phyloP scores from a whole-genome alignment of 2,888 invertebrate genomes.

The Erebia palarica region DNA sequence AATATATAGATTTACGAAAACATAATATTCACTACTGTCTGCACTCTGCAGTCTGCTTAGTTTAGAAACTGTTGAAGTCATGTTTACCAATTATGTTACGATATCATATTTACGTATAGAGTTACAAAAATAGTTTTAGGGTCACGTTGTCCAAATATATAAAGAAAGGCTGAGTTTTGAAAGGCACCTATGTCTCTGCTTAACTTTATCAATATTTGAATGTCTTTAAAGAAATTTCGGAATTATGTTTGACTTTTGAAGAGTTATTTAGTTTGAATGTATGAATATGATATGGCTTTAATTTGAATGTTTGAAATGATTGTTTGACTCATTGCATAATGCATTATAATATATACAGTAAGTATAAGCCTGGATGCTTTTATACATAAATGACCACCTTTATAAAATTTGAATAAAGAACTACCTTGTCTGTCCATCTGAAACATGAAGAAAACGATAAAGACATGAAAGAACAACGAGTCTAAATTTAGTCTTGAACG shows the following conservation, averaged over 20 bases:
- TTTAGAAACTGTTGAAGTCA: neutral
- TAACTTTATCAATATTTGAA: no score
- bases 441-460: neutral
- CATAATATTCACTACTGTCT: neutral
- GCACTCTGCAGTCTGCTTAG: neutral
- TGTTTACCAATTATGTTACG: neutral
- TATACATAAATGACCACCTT: conserved; percentile 2
- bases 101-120: neutral
- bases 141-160: neutral
- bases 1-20: conserved; percentile 6
- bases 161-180: neutral
- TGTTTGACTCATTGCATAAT: neutral
- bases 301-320: no score
- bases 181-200: no score
- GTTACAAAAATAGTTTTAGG: neutral
- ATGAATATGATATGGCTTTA: no score
- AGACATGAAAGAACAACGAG: neutral
- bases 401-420: neutral
- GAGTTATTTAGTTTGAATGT: no score
- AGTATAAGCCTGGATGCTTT: neutral
- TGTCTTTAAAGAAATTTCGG: no score
- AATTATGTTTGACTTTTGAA: no score
- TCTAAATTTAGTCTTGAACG: neutral
- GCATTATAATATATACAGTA: no score
- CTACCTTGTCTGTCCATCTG: neutral